A percentile compares a stretch with the other conserved stretches of the same genome.
Conservation (phyloP, 2,888 invertebrate genomes). For the Trachelus stipa region DNA sequence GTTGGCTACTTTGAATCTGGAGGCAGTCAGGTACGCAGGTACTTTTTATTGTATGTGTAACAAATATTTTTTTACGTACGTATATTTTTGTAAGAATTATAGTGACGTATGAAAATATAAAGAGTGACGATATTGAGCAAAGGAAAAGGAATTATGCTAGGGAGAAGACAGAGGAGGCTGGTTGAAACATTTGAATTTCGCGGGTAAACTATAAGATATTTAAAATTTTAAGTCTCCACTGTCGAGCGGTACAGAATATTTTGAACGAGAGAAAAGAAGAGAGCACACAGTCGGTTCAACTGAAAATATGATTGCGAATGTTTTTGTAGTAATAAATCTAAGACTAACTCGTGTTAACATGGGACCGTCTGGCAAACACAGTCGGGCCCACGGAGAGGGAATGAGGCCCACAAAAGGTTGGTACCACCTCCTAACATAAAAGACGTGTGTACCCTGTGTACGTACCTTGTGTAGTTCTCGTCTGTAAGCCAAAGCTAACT, state of each 20-base stretch:
- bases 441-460: neutral
- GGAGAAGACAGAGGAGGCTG: neutral
- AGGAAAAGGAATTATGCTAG: no score
- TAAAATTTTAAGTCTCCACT: neutral
- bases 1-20: neutral
- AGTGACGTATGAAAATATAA: neutral
- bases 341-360: conserved; percentile 27
- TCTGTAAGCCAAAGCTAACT: conserved; percentile 27
- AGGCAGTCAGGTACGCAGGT: neutral
- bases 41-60: neutral
- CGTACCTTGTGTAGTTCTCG: conserved; percentile 1
- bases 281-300: neutral
- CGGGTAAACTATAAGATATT: neutral
- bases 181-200: neutral
- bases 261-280: neutral
- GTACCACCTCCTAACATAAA: neutral
- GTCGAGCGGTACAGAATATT: neutral
- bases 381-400: neutral
- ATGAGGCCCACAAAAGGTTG: neutral
- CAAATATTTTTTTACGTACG: neutral
- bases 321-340: conserved; percentile 26
- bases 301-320: conserved; percentile 5
- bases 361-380: conserved; percentile 13
- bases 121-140: no score
- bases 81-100: neutral